phyloP scores from a whole-genome alignment of 2,888 invertebrate species.

The Empis livida region DNA sequence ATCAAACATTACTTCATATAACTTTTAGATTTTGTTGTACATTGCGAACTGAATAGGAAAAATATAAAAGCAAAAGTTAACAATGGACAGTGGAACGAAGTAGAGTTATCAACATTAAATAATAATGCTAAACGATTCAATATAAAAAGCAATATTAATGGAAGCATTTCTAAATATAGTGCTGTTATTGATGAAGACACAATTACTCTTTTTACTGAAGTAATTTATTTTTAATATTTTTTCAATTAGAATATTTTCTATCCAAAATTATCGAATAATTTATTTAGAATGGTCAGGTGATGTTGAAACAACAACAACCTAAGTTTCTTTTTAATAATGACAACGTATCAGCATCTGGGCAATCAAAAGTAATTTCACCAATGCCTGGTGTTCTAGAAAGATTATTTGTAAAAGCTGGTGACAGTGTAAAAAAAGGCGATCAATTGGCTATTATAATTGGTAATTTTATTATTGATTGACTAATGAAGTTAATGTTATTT shows the following conservation, averaged over 20 bases:
- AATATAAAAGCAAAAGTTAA: conserved; percentile 37
- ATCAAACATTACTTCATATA: conserved; percentile 8
- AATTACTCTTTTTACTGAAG: conserved; percentile 52
- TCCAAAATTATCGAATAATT: too few relatives aligned
- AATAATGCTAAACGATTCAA: conserved; percentile 30
- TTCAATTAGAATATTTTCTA: too few relatives aligned
- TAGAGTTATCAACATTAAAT: conserved; percentile 35
- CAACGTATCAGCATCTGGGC: conserved; percentile 30
- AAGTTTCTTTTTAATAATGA: conserved; percentile 40
- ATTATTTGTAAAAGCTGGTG: conserved; percentile 68
- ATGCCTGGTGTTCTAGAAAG: conserved; percentile 96
- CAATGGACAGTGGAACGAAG: conserved; percentile 43
- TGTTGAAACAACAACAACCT: conserved; percentile 47
- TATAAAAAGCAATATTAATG: conserved; percentile 42
- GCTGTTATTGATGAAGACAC: conserved; percentile 43
- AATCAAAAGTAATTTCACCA: conserved; percentile 64
- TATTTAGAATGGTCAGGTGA: conserved; percentile 52
- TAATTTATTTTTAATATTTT: conserved; percentile 24
- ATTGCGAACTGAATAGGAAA: conserved; percentile 24
- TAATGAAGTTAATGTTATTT: background rate
- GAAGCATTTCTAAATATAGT: conserved; percentile 40
- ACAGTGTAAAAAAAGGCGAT: conserved; percentile 74
- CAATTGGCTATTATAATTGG: conserved; percentile 78
- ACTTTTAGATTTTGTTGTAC: conserved; percentile 39
- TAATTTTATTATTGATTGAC: conserved; percentile 8